These are phyloP conservation scores for Cichladusa arquata DNA, from an alignment of 2,113 vertebrate genomes.

Conservation along the genomic window DNA sequence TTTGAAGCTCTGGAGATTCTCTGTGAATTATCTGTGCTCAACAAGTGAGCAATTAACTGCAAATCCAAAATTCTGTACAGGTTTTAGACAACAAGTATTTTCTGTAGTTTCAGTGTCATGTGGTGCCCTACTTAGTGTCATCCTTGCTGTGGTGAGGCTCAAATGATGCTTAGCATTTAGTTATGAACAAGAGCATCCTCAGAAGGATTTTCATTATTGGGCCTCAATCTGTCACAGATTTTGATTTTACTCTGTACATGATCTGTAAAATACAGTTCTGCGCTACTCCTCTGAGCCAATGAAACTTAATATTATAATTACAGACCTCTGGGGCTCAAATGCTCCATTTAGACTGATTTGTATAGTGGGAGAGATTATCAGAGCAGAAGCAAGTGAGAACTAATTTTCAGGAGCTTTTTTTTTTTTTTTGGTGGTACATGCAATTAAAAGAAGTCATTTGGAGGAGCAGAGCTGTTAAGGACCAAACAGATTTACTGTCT, in stretches of 20 bases:
- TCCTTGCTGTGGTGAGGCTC: neutral
- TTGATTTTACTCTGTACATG: constrained; percentile 48
- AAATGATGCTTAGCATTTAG: neutral
- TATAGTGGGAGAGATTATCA: constrained; percentile 64
- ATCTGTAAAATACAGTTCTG: constrained; percentile 67
- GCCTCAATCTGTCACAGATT: constrained; percentile 65
- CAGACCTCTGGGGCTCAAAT: constrained; percentile 71
- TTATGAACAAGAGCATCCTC: constrained; percentile 42
- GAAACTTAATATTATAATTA: constrained; percentile 81
- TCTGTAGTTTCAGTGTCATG: neutral
- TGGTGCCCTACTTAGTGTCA: neutral
- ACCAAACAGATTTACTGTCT: neutral
- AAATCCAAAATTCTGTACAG: neutral
- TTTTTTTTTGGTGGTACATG: constrained; percentile 16
- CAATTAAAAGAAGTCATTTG: constrained; percentile 29
- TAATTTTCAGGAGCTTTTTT: constrained; percentile 48
- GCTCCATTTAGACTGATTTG: constrained; percentile 74
- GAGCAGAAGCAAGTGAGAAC: constrained; percentile 76
- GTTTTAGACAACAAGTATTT: neutral
- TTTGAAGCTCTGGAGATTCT: neutral
- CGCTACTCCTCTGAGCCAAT: constrained; percentile 35
- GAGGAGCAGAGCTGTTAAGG: neutral
- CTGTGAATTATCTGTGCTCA: neutral
- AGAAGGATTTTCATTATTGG: constrained; percentile 42
- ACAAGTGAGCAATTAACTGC: neutral